Evolutionary conservation across 2,888 invertebrate genomes (phyloP), one percentile per base, ranked within the genome.

Genomic region (Lycocerus yunnanus): DNA sequence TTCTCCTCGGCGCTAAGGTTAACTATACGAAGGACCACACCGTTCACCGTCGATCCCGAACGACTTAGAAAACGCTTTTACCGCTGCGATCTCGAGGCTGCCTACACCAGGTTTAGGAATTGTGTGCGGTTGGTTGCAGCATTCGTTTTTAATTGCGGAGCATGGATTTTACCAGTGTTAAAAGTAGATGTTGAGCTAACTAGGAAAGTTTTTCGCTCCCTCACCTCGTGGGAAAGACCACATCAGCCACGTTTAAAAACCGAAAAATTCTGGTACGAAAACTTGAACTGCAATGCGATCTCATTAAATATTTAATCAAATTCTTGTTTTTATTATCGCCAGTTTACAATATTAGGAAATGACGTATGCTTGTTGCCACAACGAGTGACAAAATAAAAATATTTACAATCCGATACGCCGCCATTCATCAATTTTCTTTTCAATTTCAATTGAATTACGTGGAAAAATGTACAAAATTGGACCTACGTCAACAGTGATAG

Each of bases 401-500:
- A 43, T 43, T 43, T 43, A 43, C 43, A 43, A 43, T 43, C 6
- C 43, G 43, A 43, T 43, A 43, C 43, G 43, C n/a, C n/a, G 43
- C 43, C 43, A 43, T 43, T 60, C 15, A 60, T 16, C 60, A 60
- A 9, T 15, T 24, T 20, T 24, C 27, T 15, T 9, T 66, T 66
- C 15, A 27, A 11, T 66, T 27, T 21, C 8, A 66, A 24, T 66
- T 13, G 18, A 11, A 21, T 21, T 21, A 24, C 24, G 24, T 10
- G 15, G 15, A 15, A 66, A 66, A 24, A 43, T 20, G 63, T 63
- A 20, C 20, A 43, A 43, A 43, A 43, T 63, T 16, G 16, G n/a
- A 66, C 66, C 20, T 18, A 59, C 66, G 71, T 71, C 71, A 71
- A 21, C 14, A 27, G 8, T 24, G 71, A 71, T 71, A 71, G 58